Evolutionary conservation across 2,888 invertebrate genomes (phyloP).

Genomic region (Synanthedon tipuliformis): DNA sequence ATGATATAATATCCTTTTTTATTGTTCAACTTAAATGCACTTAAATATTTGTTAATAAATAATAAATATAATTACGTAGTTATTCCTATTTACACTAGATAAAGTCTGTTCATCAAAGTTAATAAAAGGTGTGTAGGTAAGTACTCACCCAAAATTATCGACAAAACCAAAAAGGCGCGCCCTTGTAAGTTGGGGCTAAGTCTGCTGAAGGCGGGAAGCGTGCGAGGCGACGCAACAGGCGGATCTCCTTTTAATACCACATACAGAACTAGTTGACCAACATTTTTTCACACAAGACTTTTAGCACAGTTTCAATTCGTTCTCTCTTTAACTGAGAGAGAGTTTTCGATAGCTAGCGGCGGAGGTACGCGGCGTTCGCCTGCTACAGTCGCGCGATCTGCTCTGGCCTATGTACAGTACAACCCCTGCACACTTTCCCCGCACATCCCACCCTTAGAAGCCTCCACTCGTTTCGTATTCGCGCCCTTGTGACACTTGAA

Average conservation of each 20-base stretch:
- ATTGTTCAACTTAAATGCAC: too few species aligned
- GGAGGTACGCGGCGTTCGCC: slow-evolving; percentile 47
- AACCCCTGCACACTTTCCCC: slow-evolving; percentile 23
- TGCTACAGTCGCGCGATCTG: slow-evolving; percentile 52
- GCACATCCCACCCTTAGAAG: slow-evolving; percentile 26
- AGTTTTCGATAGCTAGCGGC: slow-evolving; percentile 18
- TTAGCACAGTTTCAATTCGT: slow-evolving; percentile 29
- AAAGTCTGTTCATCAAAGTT: too few species aligned
- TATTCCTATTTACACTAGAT: too few species aligned
- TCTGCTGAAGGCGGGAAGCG: slow-evolving; percentile 12
- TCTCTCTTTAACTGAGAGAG: slow-evolving; percentile 8
- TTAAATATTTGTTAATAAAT: too few species aligned
- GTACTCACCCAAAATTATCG: slow-evolving; percentile 42
- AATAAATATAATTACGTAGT: too few species aligned
- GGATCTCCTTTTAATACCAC: slow-evolving; percentile 14
- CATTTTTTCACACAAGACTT: slow-evolving; percentile 40
- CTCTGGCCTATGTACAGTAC: slow-evolving; percentile 32
- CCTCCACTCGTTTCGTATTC: slow-evolving; percentile 61
- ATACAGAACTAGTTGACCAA: slow-evolving; percentile 32
- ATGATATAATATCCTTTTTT: too few species aligned
- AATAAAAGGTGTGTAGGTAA: slow-evolving; percentile 3
- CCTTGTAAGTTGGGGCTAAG: slow-evolving; percentile 12
- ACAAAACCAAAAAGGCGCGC: slow-evolving; percentile 30
- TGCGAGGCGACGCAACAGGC: slow-evolving; percentile 38
- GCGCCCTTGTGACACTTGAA: slow-evolving; percentile 67